Percentiles rank a stretch among this genome's conserved stretches.
phyloP scores from a whole-genome alignment of 2,888 invertebrate genomes.

The Mesochorus sp. region DNA sequence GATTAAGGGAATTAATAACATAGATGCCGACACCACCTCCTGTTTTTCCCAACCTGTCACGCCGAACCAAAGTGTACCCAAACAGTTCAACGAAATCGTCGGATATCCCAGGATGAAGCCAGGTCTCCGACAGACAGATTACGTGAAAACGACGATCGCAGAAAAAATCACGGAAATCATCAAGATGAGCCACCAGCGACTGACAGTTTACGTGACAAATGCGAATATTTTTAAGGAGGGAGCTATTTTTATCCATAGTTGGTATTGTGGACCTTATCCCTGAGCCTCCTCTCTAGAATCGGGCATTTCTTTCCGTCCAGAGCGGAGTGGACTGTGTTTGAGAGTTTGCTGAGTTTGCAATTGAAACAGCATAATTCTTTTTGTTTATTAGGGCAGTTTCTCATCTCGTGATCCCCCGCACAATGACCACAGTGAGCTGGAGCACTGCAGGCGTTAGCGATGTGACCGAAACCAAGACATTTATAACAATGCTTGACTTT shows the following conservation, averaged over 20 bases:
- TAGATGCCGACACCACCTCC: background rate
- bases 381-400: background rate
- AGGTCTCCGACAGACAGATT: background rate
- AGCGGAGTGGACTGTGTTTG: background rate
- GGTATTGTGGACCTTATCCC: background rate
- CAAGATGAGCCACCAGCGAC: background rate
- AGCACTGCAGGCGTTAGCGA: background rate
- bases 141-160: background rate
- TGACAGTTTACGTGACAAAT: background rate
- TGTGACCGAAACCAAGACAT: background rate
- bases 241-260: background rate
- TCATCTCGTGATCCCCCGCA: background rate
- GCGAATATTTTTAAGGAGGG: background rate
- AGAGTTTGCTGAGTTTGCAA: background rate
- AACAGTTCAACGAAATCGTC: background rate
- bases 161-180: background rate
- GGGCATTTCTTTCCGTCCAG: slow-evolving; percentile 1
- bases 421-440: background rate
- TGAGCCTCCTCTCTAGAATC: background rate
- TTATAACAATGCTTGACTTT: slow-evolving; percentile 2
- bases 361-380: background rate
- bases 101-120: background rate
- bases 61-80: background rate
- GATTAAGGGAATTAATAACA: background rate
- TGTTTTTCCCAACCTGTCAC: background rate